Percentiles rank a stretch among this genome's conserved stretches.
Evolutionary conservation across 1,140 invertebrate species (phyloP).

Genomic region (Bombyx mandarina): DNA sequence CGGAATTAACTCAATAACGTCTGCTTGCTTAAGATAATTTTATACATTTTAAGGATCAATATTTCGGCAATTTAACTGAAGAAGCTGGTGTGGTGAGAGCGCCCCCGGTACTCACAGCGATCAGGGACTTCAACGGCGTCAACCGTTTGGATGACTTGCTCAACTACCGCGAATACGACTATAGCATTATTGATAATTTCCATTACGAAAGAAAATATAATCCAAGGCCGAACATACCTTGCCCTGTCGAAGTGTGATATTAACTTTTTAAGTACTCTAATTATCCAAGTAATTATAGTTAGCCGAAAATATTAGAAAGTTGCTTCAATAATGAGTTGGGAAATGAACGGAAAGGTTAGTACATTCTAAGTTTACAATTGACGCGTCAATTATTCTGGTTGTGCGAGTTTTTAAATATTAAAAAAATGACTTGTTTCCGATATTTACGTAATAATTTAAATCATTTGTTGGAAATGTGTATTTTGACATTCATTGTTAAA

Average conservation of each 20-base stretch:
- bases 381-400: too few relatives aligned
- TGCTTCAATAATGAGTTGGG: too few relatives aligned
- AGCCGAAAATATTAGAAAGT: not conserved
- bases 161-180: slow-evolving; percentile 56
- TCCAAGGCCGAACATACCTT: slow-evolving; percentile 22
- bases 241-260: slow-evolving; percentile 20
- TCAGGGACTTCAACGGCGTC: slow-evolving; percentile 47
- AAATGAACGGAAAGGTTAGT: too few relatives aligned
- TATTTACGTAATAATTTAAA: too few relatives aligned
- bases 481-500: too few relatives aligned
- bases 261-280: not conserved
- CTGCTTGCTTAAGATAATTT: not conserved
- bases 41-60: slow-evolving; percentile 34
- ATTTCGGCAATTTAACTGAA: slow-evolving; percentile 42
- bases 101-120: slow-evolving; percentile 37
- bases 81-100: slow-evolving; percentile 38
- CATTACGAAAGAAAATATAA: slow-evolving; percentile 40
- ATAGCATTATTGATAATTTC: slow-evolving; percentile 28
- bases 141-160: slow-evolving; percentile 48
- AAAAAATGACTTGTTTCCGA: too few relatives aligned
- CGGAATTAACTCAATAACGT: not conserved
- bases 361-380: too few relatives aligned
- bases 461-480: too few relatives aligned
- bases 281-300: too few relatives aligned
- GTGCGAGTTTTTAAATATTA: too few relatives aligned